phyloP scores from a whole-genome alignment of 1,140 invertebrate genomes.

The Euwallacea fornicatus region DNA sequence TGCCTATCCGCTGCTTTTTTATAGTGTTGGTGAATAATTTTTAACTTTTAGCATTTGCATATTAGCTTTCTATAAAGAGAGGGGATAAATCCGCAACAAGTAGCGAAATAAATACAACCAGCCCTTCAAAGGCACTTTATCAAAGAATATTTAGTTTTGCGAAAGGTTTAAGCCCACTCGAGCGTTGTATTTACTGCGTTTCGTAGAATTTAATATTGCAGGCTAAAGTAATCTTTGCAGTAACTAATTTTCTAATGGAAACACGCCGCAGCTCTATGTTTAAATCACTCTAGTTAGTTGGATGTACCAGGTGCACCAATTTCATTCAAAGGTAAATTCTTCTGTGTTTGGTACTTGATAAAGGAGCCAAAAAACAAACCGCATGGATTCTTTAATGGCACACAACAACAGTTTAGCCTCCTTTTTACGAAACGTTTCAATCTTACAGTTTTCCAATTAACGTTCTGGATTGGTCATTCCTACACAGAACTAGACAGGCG shows the following conservation, averaged over 20 bases:
- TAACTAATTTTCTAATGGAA: constrained; percentile 25
- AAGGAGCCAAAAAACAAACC: too few relatives aligned
- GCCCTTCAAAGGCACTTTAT: constrained; percentile 25
- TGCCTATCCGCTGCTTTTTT: neutral
- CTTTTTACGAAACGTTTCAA: too few relatives aligned
- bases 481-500: too few relatives aligned
- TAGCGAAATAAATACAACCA: neutral
- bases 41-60: neutral
- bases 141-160: constrained; percentile 31
- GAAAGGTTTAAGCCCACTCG: constrained; percentile 21
- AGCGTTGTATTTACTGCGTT: constrained; percentile 27
- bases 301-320: neutral
- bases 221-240: constrained; percentile 21
- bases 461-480: too few relatives aligned
- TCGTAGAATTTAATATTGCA: constrained; percentile 22
- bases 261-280: neutral
- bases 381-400: too few relatives aligned
- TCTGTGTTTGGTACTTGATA: too few relatives aligned
- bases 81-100: neutral
- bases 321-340: neutral
- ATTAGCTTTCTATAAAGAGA: neutral
- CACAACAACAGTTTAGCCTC: too few relatives aligned
- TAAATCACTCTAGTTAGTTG: neutral
- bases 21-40: neutral
- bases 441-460: too few relatives aligned